These are phyloP conservation scores for Abscondita cerata DNA, from an alignment of 2,888 invertebrate species.

Conservation along the genomic window DNA sequence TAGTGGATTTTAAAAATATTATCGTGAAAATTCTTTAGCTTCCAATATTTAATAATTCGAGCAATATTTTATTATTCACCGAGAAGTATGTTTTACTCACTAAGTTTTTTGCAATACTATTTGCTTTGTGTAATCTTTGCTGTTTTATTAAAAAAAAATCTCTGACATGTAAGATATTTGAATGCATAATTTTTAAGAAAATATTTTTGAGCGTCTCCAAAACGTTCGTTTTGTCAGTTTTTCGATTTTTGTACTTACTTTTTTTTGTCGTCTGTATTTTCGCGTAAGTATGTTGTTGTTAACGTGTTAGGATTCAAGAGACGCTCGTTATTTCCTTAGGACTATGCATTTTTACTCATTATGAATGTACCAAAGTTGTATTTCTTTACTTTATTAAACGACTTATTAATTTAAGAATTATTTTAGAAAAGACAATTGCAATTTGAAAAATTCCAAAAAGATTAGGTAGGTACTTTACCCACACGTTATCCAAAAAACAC, in stretches of 20 bases:
- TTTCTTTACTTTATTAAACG: constrained; percentile 30
- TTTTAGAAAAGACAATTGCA: no score
- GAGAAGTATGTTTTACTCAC: constrained; percentile 15
- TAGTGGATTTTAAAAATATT: constrained; percentile 32
- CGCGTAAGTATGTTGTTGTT: not conserved
- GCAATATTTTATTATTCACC: constrained; percentile 34
- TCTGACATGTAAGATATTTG: constrained; percentile 3
- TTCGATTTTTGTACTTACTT: not conserved
- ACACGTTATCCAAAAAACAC: no score
- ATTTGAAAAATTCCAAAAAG: no score
- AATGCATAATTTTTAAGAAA: not conserved
- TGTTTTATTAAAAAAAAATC: constrained; percentile 18
- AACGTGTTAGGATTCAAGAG: not conserved
- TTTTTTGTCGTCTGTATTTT: not conserved
- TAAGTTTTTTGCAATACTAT: constrained; percentile 9
- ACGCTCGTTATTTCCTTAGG: constrained; percentile 12
- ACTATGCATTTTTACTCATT: constrained; percentile 14
- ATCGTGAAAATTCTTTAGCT: constrained; percentile 31
- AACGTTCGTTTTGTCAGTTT: not conserved
- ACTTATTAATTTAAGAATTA: constrained; percentile 15
- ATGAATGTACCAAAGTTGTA: constrained; percentile 34
- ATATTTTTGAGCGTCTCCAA: not conserved
- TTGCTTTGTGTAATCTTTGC: constrained; percentile 20
- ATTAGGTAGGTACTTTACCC: no score
- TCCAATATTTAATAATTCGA: constrained; percentile 29